Base-by-base conservation (phyloP, 2,888 invertebrate species). In the Hydrotaea cyrtoneurina region DNA sequence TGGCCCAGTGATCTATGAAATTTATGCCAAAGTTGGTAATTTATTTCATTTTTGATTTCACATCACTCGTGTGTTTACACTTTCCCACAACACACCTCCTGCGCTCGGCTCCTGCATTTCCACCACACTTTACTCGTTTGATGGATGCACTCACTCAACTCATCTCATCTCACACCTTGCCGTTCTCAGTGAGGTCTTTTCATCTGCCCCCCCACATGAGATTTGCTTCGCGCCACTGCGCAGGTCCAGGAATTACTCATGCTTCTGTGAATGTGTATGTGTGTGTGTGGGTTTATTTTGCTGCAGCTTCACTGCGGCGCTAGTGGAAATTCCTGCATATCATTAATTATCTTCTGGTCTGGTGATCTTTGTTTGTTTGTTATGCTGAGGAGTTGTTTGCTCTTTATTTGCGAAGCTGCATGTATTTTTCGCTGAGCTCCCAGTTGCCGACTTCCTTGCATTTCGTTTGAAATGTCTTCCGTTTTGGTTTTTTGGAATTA, bases 261-360 rank as follows among this genome's bases (percentile, higher is more conserved):
- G 21, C 39, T 15, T 23, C 13, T 46, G 19, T 23, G 11, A 2
- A 55, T 43, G 66, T 19, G 66, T 21, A 2, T 36, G 19, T 15
- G 39, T 55, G 66, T 19, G 66, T 39, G 36, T 64, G 64, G 15
- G 7, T 39, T 66, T 39, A 43, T 8, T 19, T 39, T 66, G 19
- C 62, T 26, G 23, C 26, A 13, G 62, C 31, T 31, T 31, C 31
- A 23, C 3, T 2, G 31, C 3, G 31, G 31, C 3, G 31, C 2
- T 31, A 7, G 31, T 31, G 62, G 62, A 62, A 62, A 62, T 31
- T 62, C 21, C 21, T 69, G 69, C 69, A 46, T 69, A 43, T 69
- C 43, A 69, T 69, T 69, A 69, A 69, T 69, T 69, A 69, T 69
- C 39, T 69, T 69, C 69, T 69, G 69, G 69, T 69, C 69, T 69